These are phyloP conservation scores for Nephrocerus scutellatus DNA, from an alignment of 2,888 invertebrate genomes.

Conservation along the genomic window DNA sequence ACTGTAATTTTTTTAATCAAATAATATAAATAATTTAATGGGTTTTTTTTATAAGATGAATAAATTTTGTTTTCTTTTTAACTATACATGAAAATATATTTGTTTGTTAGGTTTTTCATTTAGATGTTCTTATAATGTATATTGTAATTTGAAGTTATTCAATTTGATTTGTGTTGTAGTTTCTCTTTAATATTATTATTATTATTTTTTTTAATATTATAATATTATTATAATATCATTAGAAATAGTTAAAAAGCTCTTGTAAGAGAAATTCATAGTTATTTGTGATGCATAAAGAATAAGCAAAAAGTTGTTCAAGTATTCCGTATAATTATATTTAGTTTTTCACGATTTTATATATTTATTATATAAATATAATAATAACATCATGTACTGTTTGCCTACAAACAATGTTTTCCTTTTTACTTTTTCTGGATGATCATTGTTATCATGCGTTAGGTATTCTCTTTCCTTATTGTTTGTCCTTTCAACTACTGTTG, in stretches of 20 bases:
- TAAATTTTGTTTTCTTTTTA: conserved; percentile 4
- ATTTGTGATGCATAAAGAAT: conserved; percentile 24
- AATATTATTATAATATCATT: too few relatives aligned
- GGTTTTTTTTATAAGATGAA: conserved; percentile 11
- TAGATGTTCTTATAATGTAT: conserved; percentile 9
- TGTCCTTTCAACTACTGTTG: conserved; percentile 19
- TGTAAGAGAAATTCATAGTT: conserved; percentile 29
- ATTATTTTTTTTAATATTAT: conserved; percentile 7
- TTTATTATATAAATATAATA: conserved; percentile 21
- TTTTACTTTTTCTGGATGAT: conserved; percentile 11
- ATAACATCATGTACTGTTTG: conserved; percentile 22
- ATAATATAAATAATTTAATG: conserved; percentile 9
- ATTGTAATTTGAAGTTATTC: conserved; percentile 24
- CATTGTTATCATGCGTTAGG: conserved; percentile 11
- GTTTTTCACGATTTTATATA: conserved; percentile 15
- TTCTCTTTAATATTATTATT: conserved; percentile 3
- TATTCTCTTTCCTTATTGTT: too few relatives aligned
- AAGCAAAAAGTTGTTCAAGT: conserved; percentile 22
- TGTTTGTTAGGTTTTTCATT: conserved; percentile 12
- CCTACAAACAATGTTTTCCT: too few relatives aligned
- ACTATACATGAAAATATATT: conserved; percentile 20
- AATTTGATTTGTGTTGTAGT: conserved; percentile 10
- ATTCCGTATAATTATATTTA: conserved; percentile 9
- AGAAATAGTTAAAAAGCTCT: conserved; percentile 17
- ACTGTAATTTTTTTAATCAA: conserved; percentile 23